A percentile compares a stretch with the other conserved stretches of the same genome.
phyloP scores from a whole-genome alignment of 2,113 vertebrate species.

The Vicugna pacos region DNA sequence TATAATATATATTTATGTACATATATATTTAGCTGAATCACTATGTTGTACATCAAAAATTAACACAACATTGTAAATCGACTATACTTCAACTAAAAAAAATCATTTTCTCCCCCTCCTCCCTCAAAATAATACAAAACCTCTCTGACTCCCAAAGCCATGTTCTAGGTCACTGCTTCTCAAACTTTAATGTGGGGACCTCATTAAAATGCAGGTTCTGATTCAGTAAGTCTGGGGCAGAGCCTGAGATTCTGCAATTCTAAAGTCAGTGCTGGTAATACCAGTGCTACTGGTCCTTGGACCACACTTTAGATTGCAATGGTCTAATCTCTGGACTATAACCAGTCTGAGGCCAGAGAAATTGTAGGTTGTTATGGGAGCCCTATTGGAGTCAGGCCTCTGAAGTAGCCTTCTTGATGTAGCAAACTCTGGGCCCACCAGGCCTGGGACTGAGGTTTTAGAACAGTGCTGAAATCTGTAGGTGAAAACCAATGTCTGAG shows the following conservation, averaged over 20 bases:
- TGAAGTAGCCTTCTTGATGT: not conserved
- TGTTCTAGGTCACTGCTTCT: not conserved
- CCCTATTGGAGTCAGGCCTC: not conserved
- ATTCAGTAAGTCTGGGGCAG: not conserved
- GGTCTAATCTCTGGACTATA: slow-evolving; percentile 2
- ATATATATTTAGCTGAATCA: no score
- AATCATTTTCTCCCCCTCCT: not conserved
- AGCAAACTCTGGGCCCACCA: not conserved
- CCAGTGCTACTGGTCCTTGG: not conserved
- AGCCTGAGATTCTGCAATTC: not conserved
- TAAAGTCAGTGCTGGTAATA: not conserved
- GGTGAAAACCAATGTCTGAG: not conserved
- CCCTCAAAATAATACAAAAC: not conserved
- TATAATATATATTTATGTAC: no score
- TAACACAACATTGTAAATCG: no score
- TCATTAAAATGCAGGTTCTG: not conserved
- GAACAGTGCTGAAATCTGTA: not conserved
- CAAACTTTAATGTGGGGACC: not conserved
- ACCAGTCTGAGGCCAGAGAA: not conserved
- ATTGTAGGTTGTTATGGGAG: not conserved
- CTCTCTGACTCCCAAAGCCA: not conserved
- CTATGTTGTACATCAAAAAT: no score
- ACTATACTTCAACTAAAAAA: not conserved
- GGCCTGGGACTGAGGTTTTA: not conserved
- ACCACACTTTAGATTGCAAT: not conserved